phyloP scores from a whole-genome alignment of 2,113 vertebrate species.

The Aptenodytes patagonicus region DNA sequence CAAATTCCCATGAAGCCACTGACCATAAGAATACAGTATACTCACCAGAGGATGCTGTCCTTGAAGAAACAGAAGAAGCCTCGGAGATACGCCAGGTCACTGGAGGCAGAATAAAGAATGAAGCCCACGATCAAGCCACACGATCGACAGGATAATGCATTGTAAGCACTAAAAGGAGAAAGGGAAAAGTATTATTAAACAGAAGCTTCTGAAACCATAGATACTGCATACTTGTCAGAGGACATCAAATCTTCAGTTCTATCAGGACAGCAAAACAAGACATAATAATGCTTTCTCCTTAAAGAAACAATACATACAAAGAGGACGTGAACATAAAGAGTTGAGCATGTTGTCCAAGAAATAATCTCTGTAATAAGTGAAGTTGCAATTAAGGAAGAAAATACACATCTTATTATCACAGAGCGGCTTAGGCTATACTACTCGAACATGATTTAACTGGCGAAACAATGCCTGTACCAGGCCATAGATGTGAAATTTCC shows the following conservation, averaged over 20 bases:
- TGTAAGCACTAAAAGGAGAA: slow-evolving; percentile 74
- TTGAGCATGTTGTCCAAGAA: fast-evolving
- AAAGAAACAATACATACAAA: background rate
- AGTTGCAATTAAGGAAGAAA: background rate
- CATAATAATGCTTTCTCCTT: background rate
- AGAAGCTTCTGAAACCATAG: background rate
- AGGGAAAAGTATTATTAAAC: background rate
- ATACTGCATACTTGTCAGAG: background rate
- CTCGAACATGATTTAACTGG: background rate
- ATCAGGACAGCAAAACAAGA: background rate
- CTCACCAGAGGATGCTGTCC: slow-evolving; percentile 84
- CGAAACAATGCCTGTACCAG: background rate
- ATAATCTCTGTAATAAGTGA: background rate
- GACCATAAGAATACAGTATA: background rate
- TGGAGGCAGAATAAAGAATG: slow-evolving; percentile 74
- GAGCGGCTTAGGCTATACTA: background rate
- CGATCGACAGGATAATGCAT: slow-evolving; percentile 73
- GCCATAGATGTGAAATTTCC: background rate
- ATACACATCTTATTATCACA: background rate
- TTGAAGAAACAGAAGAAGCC: slow-evolving; percentile 84
- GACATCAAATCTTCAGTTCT: background rate
- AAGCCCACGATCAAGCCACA: slow-evolving; percentile 76
- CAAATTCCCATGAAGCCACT: background rate
- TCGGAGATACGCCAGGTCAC: slow-evolving; percentile 70
- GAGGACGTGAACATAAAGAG: fast-evolving